phyloP scores from a whole-genome alignment of 2,888 invertebrate genomes.

The Crioceris asparagi region DNA sequence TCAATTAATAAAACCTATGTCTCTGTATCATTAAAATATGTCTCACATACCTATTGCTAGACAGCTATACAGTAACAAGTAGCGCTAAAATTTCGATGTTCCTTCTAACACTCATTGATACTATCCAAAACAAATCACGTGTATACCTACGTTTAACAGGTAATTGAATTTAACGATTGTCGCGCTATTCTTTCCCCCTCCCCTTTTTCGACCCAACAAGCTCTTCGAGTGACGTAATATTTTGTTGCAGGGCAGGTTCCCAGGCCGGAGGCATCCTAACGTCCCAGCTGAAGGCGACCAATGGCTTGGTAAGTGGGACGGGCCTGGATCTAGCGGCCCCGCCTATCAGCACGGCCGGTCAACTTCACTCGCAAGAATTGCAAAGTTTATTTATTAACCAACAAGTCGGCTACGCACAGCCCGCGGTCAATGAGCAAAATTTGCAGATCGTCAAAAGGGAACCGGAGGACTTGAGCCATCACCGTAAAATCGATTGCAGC shows the following conservation, averaged over 20 bases:
- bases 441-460: constrained; percentile 67
- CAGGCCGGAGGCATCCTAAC: constrained; percentile 46
- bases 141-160: too few relatives aligned
- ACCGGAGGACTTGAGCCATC: constrained; percentile 67
- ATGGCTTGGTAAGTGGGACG: constrained; percentile 61
- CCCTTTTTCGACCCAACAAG: too few relatives aligned
- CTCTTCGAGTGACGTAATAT: constrained; percentile 30
- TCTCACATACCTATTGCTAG: too few relatives aligned
- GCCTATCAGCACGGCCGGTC: constrained; percentile 39
- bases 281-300: constrained; percentile 59
- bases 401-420: constrained; percentile 49
- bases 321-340: constrained; percentile 43
- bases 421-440: constrained; percentile 40
- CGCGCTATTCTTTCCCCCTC: too few relatives aligned
- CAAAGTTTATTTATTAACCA: constrained; percentile 47
- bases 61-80: too few relatives aligned
- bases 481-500: constrained; percentile 53
- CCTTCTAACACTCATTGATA: too few relatives aligned
- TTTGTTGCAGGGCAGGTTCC: constrained; percentile 39
- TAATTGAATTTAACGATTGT: too few relatives aligned
- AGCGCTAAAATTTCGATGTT: too few relatives aligned
- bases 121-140: too few relatives aligned
- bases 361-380: constrained; percentile 50
- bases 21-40: too few relatives aligned
- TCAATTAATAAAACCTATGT: too few relatives aligned